phyloP scores from a whole-genome alignment of 2,888 invertebrate genomes.

The Patella ulyssiponensis region DNA sequence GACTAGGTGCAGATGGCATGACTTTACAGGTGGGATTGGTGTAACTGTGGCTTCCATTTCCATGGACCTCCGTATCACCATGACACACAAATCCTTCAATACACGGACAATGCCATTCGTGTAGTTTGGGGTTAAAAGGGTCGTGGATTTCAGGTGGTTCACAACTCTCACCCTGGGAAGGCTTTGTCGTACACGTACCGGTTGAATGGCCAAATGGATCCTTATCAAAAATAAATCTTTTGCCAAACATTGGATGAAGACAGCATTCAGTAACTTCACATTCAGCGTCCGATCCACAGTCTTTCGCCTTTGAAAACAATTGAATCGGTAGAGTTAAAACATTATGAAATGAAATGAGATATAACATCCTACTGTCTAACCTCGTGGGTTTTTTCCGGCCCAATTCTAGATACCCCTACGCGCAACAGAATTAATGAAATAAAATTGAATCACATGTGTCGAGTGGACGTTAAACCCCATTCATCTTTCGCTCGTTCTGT shows the following conservation, averaged over 20 bases:
- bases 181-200: not conserved
- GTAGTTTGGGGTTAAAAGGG: slow-evolving; percentile 4
- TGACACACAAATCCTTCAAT: not conserved
- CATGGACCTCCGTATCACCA: not conserved
- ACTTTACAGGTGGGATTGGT: not conserved
- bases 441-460: too few relatives aligned
- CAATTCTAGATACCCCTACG: too few relatives aligned
- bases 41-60: not conserved
- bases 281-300: not conserved
- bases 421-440: too few relatives aligned
- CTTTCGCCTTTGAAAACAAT: not conserved
- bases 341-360: too few relatives aligned
- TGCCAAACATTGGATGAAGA: not conserved
- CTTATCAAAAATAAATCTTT: not conserved
- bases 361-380: too few relatives aligned
- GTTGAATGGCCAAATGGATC: not conserved
- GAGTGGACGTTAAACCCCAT: too few relatives aligned
- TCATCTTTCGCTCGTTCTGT: too few relatives aligned
- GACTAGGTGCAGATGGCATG: too few relatives aligned
- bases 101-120: slow-evolving; percentile 7
- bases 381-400: too few relatives aligned
- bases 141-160: slow-evolving; percentile 9
- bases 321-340: too few relatives aligned
- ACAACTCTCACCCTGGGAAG: not conserved
- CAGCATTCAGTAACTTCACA: not conserved